Base-by-base conservation (phyloP, 2,113 vertebrate species). In the Nycticryphes semicollaris region DNA sequence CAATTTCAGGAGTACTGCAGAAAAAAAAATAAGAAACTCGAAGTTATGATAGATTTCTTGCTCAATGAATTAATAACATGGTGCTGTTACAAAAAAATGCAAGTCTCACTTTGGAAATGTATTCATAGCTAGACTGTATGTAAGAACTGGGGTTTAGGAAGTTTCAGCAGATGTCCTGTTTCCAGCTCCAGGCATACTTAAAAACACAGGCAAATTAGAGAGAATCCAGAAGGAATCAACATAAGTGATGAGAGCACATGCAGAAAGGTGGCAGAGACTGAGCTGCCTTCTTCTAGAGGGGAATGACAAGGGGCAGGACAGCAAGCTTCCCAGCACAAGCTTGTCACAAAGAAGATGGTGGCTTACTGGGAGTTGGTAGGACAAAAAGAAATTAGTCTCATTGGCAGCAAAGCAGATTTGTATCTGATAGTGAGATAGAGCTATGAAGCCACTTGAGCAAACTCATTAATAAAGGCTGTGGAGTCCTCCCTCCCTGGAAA, bases 221-320 rank as follows among this genome's bases (percentile, higher is more conserved):
- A 57, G 2, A 68, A 68, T 41, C 41, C 4, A 3, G 25, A 62
- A 53, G 19, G 33, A 67, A 82, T 30, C 27, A 53, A 74, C 30
- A 19, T 4, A 62, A 82, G 17, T 41, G 59, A 8, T 77, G 72
- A 51, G 24, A 89, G 41, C 1, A 1, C 14, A 23, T 1, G 4
- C 59, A 73, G 53, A 83, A 56, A 28, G 12, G 18, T 60, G 53
- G 18, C 27, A 83, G 39, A 89, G 14, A 57, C 17, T 21, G 33
- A 41, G 8, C 22, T 66, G 30, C 62, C 7, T 35, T 10, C 45
- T 80, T 39, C 72, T 51, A 12, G 25, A 56, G 6, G 31, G 21
- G 9, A 72, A 39, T 5, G 12, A 41, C 4, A 8, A 33, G 24
- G 39, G 31, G 4, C 23, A 51, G 0, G 0, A 21, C 24, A 24